A percentile compares a stretch with the other conserved stretches of the same genome.
Evolutionary conservation across 2,113 vertebrate genomes (phyloP).

Genomic region (Heloderma charlesbogerti): DNA sequence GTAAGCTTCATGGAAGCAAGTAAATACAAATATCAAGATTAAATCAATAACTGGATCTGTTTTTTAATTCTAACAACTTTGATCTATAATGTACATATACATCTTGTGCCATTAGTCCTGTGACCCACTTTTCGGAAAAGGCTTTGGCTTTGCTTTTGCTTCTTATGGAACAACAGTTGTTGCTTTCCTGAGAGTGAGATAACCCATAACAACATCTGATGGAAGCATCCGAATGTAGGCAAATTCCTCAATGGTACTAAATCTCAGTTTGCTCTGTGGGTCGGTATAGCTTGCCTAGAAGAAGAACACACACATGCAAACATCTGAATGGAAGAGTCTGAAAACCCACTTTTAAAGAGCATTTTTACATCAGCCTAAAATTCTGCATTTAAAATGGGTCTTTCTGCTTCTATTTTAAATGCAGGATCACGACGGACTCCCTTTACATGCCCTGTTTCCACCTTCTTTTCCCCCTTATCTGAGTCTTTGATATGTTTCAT

Average conservation of each 20-base stretch:
- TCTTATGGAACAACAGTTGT: slow-evolving; percentile 92
- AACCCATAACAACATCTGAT: slow-evolving; percentile 92
- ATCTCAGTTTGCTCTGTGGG: slow-evolving; percentile 96
- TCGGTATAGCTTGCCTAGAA: slow-evolving; percentile 95
- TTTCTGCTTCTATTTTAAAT: too few species aligned
- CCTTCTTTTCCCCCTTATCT: too few species aligned
- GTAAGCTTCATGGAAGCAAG: slow-evolving; percentile 52
- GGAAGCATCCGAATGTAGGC: slow-evolving; percentile 95
- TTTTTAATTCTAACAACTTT: slow-evolving; percentile 47
- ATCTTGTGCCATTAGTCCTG: not conserved
- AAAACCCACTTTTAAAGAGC: slow-evolving; percentile 9
- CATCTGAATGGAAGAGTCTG: not conserved
- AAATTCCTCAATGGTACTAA: slow-evolving; percentile 94
- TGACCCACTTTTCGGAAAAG: not conserved
- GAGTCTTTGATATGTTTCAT: too few species aligned
- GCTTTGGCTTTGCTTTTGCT: not conserved
- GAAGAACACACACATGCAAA: slow-evolving; percentile 53
- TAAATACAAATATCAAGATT: slow-evolving; percentile 53
- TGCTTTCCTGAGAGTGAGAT: slow-evolving; percentile 93
- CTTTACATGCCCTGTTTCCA: too few species aligned
- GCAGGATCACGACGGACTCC: too few species aligned
- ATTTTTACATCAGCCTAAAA: too few species aligned
- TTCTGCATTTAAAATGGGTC: too few species aligned
- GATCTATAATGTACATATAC: not conserved
- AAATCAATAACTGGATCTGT: slow-evolving; percentile 38